A percentile compares a stretch with the other conserved stretches of the same genome.
Conservation (phyloP, 2,113 vertebrate species). For the Eptatretus burgeri region DNA sequence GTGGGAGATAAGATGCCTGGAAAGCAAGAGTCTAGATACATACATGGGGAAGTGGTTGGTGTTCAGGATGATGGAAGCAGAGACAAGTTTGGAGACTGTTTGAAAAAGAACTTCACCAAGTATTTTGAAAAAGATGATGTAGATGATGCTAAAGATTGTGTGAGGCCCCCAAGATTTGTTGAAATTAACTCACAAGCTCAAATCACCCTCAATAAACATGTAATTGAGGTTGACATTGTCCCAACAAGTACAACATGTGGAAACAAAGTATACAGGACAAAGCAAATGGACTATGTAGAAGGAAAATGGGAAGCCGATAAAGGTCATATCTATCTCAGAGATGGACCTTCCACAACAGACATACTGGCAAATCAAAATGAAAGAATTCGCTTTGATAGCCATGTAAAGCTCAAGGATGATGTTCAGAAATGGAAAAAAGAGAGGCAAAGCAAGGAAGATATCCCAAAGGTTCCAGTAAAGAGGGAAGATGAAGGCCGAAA, state of each 20-base stretch:
- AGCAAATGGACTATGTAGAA: conserved; percentile 13
- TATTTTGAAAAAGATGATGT: conserved; percentile 15
- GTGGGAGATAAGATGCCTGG: conserved; percentile 14
- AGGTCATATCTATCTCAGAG: conserved; percentile 18
- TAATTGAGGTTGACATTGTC: conserved; percentile 37
- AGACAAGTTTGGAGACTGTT: conserved; percentile 13
- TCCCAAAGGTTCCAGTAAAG: too few species aligned
- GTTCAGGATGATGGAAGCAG: conserved; percentile 13
- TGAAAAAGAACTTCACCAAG: conserved; percentile 11
- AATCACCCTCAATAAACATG: conserved; percentile 19
- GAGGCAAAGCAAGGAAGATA: too few species aligned
- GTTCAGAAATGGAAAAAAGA: too few species aligned
- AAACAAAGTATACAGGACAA: conserved; percentile 16
- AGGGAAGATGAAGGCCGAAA: too few species aligned
- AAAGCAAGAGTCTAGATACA: background rate
- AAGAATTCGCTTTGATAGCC: too few species aligned
- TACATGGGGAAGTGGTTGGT: conserved; percentile 31
- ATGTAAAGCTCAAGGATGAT: too few species aligned
- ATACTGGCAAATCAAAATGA: conserved; percentile 12
- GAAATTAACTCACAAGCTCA: conserved; percentile 21
- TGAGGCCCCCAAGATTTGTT: conserved; percentile 31
- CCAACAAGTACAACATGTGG: conserved; percentile 17
- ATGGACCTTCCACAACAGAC: conserved; percentile 19
- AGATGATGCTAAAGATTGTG: conserved; percentile 18
- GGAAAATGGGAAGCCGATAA: conserved; percentile 11